Evolutionary conservation across 2,888 invertebrate genomes (phyloP).

Genomic region (Phytoseiulus persimilis): DNA sequence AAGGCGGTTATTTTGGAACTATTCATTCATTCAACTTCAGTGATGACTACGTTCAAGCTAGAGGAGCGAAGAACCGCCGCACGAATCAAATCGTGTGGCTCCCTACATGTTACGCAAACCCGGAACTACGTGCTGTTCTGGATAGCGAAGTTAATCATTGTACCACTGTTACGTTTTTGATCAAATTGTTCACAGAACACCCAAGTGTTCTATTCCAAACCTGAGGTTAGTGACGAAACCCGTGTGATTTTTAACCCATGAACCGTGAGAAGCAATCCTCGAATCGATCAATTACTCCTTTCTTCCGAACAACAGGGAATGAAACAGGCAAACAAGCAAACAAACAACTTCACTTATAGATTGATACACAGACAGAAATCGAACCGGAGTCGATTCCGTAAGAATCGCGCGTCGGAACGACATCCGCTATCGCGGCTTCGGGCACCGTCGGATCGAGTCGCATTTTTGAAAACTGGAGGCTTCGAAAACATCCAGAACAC

Average conservation of each 20-base stretch:
- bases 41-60: background rate
- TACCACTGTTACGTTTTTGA: constrained; percentile 5
- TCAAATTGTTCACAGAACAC: constrained; percentile 5
- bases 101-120: background rate
- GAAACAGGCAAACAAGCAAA: background rate
- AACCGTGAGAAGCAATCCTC: background rate
- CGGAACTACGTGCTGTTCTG: background rate
- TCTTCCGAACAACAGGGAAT: background rate
- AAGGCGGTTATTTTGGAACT: background rate
- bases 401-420: too few relatives aligned
- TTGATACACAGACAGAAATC: too few relatives aligned
- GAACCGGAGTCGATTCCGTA: too few relatives aligned
- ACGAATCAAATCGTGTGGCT: background rate
- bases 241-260: constrained; percentile 35
- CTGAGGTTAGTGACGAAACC: constrained; percentile 36
- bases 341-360: background rate
- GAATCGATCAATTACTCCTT: background rate
- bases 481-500: too few relatives aligned
- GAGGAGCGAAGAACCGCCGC: background rate
- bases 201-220: background rate
- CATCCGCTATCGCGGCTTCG: too few relatives aligned
- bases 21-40: background rate
- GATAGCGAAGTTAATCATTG: background rate
- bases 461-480: too few relatives aligned
- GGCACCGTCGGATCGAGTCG: too few relatives aligned